A percentile compares a stretch with the other conserved stretches of the same genome.
Conservation (phyloP, 2,797 vertebrate species). For the Rhodeus uyekii region DNA sequence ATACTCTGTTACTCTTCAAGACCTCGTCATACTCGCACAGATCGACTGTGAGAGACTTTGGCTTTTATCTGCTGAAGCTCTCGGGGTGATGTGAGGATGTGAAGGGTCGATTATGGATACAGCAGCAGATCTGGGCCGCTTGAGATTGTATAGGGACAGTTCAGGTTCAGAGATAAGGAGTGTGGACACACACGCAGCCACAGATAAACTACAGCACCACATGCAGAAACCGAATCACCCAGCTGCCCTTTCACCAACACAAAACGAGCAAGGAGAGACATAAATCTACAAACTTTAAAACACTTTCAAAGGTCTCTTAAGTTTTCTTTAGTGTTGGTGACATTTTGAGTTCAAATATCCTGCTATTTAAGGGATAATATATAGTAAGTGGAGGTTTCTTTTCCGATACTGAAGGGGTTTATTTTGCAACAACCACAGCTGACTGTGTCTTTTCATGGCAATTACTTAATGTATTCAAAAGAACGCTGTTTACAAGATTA, state of each 20-base stretch:
- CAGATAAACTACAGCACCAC: neutral
- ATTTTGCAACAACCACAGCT: neutral
- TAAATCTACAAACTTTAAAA: neutral
- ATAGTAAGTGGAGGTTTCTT: neutral
- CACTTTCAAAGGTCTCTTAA: neutral
- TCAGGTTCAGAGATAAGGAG: slow-evolving; percentile 5
- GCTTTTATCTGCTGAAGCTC: slow-evolving; percentile 1
- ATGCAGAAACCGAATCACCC: neutral
- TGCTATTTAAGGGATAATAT: neutral
- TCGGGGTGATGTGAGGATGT: slow-evolving; percentile 1
- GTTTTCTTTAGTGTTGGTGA: neutral
- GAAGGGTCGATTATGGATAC: slow-evolving; percentile 18
- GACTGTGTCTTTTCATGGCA: neutral
- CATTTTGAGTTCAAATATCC: neutral
- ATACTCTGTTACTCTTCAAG: neutral
- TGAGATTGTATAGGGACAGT: slow-evolving; percentile 9
- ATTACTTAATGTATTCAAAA: neutral
- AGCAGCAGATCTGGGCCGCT: neutral
- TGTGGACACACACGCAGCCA: neutral
- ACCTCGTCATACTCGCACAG: neutral
- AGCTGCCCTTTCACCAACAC: slow-evolving; percentile 2
- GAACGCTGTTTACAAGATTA: slow-evolving; percentile 12
- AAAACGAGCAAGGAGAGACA: neutral
- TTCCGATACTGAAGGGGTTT: neutral
- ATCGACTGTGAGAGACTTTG: neutral